These are phyloP conservation scores for Chlorospingus semifuscus DNA, from an alignment of 2,797 vertebrate species.

Conservation along the genomic window DNA sequence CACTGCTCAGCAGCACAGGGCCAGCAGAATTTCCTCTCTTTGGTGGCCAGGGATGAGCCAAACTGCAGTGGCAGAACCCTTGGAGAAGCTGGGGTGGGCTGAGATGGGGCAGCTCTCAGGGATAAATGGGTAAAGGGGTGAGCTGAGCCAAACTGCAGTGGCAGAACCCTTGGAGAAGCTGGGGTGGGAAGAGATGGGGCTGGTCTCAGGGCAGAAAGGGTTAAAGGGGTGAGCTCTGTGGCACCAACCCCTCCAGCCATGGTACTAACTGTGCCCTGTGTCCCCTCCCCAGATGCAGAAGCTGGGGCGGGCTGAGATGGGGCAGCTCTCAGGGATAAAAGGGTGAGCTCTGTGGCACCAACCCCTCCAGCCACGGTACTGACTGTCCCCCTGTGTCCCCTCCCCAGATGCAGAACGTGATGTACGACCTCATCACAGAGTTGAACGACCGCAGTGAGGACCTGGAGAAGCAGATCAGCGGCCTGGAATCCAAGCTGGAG, in stretches of 20 bases:
- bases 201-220: not conserved
- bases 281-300: no score
- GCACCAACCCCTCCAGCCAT: no score
- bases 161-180: no score
- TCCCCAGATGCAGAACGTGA: constrained; percentile 77
- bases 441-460: constrained; percentile 74
- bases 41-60: not conserved
- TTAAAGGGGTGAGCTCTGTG: not conserved
- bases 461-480: constrained; percentile 79
- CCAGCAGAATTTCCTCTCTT: not conserved
- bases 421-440: constrained; percentile 74
- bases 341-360: not conserved
- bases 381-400: not conserved
- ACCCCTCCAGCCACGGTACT: not conserved
- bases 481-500: constrained; percentile 80
- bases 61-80: not conserved
- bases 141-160: no score
- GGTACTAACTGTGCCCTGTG: no score
- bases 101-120: not conserved
- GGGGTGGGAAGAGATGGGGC: no score
- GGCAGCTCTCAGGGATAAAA: no score
- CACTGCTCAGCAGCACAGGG: not conserved
- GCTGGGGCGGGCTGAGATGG: no score
- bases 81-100: not conserved
- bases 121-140: not conserved